phyloP scores from a whole-genome alignment of 2,797 vertebrate genomes.

The Poeciliopsis infans region DNA sequence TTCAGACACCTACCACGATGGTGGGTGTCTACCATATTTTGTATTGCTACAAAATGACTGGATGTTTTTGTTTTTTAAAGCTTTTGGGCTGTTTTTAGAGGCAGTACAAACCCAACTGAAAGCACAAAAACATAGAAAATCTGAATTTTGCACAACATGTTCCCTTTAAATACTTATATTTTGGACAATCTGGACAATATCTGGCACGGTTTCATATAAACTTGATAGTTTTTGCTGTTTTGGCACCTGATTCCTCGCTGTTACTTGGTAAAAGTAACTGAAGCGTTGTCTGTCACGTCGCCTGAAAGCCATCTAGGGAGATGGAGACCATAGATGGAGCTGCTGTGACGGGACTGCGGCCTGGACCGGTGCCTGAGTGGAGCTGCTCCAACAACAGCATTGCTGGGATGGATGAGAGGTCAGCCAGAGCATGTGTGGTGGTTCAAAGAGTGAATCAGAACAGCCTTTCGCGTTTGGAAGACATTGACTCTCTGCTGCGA shows the following conservation, averaged over 20 bases:
- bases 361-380: conserved; percentile 40
- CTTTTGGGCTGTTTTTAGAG: too few relatives aligned
- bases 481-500: neutral
- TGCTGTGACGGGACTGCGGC: conserved; percentile 16
- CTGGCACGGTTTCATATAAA: neutral
- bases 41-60: too few relatives aligned
- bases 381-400: conserved; percentile 44
- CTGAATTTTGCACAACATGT: too few relatives aligned
- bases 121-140: too few relatives aligned
- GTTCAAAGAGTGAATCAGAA: conserved; percentile 7
- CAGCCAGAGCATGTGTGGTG: conserved; percentile 23
- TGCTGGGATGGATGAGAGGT: conserved; percentile 40
- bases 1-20: too few relatives aligned
- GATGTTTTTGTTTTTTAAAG: too few relatives aligned
- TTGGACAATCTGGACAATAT: neutral
- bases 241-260: neutral
- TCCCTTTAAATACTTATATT: neutral
- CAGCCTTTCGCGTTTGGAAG: conserved; percentile 3
- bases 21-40: too few relatives aligned
- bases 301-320: conserved; percentile 23
- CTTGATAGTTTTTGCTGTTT: neutral
- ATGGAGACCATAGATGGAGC: conserved; percentile 17
- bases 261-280: neutral
- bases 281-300: neutral
- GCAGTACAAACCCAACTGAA: too few relatives aligned